phyloP scores from a whole-genome alignment of 2,797 vertebrate species.

The Salmo trutta region DNA sequence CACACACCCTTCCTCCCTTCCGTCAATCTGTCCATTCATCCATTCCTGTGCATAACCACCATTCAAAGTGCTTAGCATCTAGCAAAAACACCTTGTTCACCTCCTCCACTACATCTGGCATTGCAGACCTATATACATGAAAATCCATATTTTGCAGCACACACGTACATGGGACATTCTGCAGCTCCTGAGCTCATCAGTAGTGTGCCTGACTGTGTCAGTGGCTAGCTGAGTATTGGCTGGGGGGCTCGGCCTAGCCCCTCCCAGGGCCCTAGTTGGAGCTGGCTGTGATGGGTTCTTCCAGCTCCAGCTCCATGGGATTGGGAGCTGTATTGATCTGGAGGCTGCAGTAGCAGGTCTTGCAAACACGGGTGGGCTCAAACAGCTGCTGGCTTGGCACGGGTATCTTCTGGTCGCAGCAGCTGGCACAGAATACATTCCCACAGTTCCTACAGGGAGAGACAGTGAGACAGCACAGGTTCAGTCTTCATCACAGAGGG shows the following conservation, averaged over 20 bases:
- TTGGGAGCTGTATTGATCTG: conserved; percentile 74
- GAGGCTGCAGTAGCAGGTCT: conserved; percentile 89
- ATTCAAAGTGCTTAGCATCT: conserved; percentile 48
- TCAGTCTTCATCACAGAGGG: background rate
- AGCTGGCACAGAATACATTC: conserved; percentile 97
- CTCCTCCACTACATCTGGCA: conserved; percentile 19
- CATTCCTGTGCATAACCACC: conserved; percentile 23
- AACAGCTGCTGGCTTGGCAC: conserved; percentile 98
- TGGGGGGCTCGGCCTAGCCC: conserved; percentile 36
- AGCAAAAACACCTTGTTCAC: conserved; percentile 32
- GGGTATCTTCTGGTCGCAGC: conserved; percentile 98
- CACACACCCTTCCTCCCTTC: background rate
- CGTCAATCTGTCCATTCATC: background rate
- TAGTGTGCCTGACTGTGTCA: conserved; percentile 26
- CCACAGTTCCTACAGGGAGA: conserved; percentile 89
- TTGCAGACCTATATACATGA: conserved; percentile 45
- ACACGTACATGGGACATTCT: conserved; percentile 59
- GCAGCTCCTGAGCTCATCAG: conserved; percentile 49
- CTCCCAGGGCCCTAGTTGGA: conserved; percentile 79
- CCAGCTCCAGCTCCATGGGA: conserved; percentile 87
- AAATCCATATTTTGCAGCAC: conserved; percentile 41
- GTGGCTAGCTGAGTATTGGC: background rate
- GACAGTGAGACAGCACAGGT: conserved; percentile 4
- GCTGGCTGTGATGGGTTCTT: conserved; percentile 90
- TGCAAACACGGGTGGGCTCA: conserved; percentile 93